These are phyloP conservation scores for Epirrita christyi DNA, from an alignment of 2,888 invertebrate species.

Conservation along the genomic window DNA sequence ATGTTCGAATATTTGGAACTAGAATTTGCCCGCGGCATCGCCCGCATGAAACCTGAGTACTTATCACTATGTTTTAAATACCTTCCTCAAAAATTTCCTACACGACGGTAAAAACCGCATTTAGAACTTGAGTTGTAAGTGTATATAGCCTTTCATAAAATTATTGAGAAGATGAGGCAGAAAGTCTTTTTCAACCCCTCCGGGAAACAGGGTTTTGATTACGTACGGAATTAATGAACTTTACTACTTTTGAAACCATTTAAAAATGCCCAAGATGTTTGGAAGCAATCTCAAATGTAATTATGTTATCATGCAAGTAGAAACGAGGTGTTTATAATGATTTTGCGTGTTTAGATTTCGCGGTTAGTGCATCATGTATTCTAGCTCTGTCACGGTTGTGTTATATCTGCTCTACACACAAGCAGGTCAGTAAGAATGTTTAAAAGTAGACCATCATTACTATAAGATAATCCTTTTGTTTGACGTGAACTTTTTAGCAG, in stretches of 20 bases:
- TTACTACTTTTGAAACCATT: not conserved
- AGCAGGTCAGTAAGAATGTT: not conserved
- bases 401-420: not conserved
- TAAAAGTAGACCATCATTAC: too few species aligned
- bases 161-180: too few species aligned
- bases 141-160: too few species aligned
- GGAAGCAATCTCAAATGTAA: not conserved
- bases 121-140: too few species aligned
- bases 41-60: too few species aligned
- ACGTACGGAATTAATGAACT: not conserved
- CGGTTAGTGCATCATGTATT: slow-evolving; percentile 1
- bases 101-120: too few species aligned
- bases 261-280: not conserved
- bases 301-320: not conserved
- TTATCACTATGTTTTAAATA: too few species aligned
- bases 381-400: not conserved
- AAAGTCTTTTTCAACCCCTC: too few species aligned
- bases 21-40: too few species aligned
- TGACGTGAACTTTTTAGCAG: not conserved
- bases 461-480: not conserved
- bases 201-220: too few species aligned
- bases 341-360: not conserved
- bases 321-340: not conserved
- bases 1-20: too few species aligned
- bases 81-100: too few species aligned